phyloP scores from a whole-genome alignment of 1,140 invertebrate species.

The Asobara japonica region DNA sequence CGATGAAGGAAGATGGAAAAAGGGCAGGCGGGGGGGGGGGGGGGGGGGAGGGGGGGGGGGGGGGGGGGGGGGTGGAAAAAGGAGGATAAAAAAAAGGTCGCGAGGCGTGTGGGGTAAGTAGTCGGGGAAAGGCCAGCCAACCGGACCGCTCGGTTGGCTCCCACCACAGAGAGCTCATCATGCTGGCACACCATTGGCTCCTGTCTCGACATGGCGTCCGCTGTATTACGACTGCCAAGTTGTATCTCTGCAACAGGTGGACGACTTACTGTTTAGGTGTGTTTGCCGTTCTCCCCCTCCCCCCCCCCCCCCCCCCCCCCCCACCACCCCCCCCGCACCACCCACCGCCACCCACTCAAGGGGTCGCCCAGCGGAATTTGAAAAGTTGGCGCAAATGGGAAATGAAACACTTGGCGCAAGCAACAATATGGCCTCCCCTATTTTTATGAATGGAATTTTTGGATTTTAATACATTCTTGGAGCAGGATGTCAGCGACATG shows the following conservation, averaged over 20 bases:
- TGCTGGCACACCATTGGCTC: conserved; percentile 55
- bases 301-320: neutral
- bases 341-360: neutral
- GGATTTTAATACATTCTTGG: no score
- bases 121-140: conserved; percentile 46
- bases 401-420: no score
- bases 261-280: conserved; percentile 26
- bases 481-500: no score
- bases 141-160: conserved; percentile 46
- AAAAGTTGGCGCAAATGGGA: no score
- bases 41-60: neutral
- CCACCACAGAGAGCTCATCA: conserved; percentile 50
- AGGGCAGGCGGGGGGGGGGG: neutral
- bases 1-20: conserved; percentile 1
- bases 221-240: conserved; percentile 16
- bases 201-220: conserved; percentile 55
- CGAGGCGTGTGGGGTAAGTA: conserved; percentile 41
- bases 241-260: conserved; percentile 57
- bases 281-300: conserved; percentile 5
- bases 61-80: neutral
- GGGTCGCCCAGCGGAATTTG: neutral
- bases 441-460: no score
- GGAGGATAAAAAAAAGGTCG: conserved; percentile 8
- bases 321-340: neutral
- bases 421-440: no score